Base-by-base conservation (phyloP, 2,113 vertebrate genomes). In the Origma solitaria region DNA sequence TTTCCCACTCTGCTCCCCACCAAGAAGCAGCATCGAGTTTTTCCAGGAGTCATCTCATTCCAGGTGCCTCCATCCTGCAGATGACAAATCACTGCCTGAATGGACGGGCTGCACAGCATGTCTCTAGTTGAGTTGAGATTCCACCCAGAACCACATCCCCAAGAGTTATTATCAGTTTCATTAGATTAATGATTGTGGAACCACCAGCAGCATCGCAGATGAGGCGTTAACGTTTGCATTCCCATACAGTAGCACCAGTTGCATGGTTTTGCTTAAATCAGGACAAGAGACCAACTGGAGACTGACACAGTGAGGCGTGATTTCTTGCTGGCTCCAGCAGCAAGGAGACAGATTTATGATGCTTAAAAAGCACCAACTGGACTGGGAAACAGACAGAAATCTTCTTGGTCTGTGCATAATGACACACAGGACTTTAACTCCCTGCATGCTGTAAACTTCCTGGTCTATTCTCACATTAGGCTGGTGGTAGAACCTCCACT, bases 91-190 rank as follows among this genome's bases (percentile, higher is more conserved):
- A 22, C 81, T 94, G 84, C 91, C 85, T 82, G 89, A 60, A 71
- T 2, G 33, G 72, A 81, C 10, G 5, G 90, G 94, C 91, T 95
- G 44, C 47, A 58, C 70, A 87, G 94, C 85, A 13, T 58, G 17
- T 70, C 82, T 93, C 86, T 79, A 86, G 78, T 23, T 64, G 85
- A 93, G 93, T 5, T 91, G 94, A 97, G 92, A 93, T 95, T 96
- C 95, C 92, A 95, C 94, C 87, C 50, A 88, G 96, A 94, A 89
- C 91, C 93, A 91, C 88, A 86, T 83, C 72, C 88, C 90, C 85
- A 83, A 90, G 97, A 97, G 90, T 80, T 96, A 96, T 96, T 53
- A 45, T 93, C 61, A 9, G 62, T 93, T 93, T 90, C 96, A 93
- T 80, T 86, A 95, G 94, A 97, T 96, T 95, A 96, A 95, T 96